Evolutionary conservation across 2,113 vertebrate genomes (phyloP).

Genomic region (Alces alces): DNA sequence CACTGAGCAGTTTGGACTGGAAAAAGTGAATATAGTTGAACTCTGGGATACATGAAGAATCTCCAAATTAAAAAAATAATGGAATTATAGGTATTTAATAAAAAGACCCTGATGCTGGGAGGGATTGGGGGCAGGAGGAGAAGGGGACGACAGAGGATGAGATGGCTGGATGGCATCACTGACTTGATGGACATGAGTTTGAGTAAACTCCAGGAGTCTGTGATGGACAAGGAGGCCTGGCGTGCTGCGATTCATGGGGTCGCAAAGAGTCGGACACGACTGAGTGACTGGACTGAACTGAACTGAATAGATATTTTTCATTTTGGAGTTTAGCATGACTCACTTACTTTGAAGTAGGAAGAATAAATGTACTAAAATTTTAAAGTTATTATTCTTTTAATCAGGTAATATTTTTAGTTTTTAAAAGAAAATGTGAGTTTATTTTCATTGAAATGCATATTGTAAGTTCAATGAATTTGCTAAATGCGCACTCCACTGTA

Average conservation of each 20-base stretch:
- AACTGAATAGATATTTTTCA: not conserved
- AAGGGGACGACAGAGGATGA: no score
- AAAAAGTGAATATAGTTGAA: not conserved
- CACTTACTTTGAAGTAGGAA: not conserved
- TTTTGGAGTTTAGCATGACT: not conserved
- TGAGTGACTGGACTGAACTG: no score
- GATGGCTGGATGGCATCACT: no score
- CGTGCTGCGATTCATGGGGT: no score
- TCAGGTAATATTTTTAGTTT: not conserved
- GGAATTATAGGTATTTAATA: not conserved
- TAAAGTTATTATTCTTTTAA: not conserved
- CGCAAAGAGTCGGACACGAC: no score
- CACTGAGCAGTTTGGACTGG: not conserved
- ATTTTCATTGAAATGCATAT: not conserved
- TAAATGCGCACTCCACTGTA: not conserved
- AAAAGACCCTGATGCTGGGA: no score
- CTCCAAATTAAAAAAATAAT: not conserved
- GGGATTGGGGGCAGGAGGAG: no score
- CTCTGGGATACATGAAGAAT: not conserved
- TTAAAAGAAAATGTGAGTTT: not conserved
- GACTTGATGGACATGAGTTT: no score
- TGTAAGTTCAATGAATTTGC: not conserved
- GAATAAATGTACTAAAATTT: not conserved
- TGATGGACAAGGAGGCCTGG: no score
- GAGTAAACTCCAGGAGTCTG: no score